Base-by-base conservation (phyloP, 2,888 invertebrate species). In the Acanthopleura granulata region DNA sequence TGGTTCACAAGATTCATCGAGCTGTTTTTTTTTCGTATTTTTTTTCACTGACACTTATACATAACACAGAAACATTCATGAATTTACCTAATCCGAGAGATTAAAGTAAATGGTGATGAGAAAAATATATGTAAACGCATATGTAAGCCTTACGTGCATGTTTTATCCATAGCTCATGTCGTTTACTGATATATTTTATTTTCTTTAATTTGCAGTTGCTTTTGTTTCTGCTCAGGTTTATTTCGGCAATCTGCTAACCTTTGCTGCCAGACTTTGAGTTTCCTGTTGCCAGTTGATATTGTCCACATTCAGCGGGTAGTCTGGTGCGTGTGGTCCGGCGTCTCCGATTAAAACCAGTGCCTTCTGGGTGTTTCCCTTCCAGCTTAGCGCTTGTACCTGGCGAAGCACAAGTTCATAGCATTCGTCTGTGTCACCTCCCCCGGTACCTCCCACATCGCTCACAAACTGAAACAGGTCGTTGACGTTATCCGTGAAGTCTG, bases 361-460 rank as follows among this genome's bases (percentile, higher is more conserved):
- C 15, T 79, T 50, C 66, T 78, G 78, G 16, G 78, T 74, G 30
- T 77, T 80, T 9, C 76, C 77, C 18, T 73, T 77, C 82, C 82
- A 82, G n/a, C 74, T 72, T 22, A 81, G 74, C 18, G 4, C 66
- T 27, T 66, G 66, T 22, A 66, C 66, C 29, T 66, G 66, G 18
- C 29, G 22, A 16, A 66, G 25, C 3, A 66, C 66, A 25, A 66
- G 66, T 27, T 66, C 66, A 27, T 66, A 89, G 73, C 88, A 88
- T 76, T 89, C 89, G 49, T 85, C 85, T 12, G 80, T 80, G 74
- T 88, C 88, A 0, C 88, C 87, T 0, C 89, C 89, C 0, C 86
- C 85, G 1, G 88, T 88, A 0, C 84, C 83, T 22, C 80, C 82
- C 12, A 83, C 82, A 27, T 79, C 78, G 16, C 80, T 78, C 49